phyloP scores from a whole-genome alignment of 2,888 invertebrate genomes.

The Chymomyza caudatula region DNA sequence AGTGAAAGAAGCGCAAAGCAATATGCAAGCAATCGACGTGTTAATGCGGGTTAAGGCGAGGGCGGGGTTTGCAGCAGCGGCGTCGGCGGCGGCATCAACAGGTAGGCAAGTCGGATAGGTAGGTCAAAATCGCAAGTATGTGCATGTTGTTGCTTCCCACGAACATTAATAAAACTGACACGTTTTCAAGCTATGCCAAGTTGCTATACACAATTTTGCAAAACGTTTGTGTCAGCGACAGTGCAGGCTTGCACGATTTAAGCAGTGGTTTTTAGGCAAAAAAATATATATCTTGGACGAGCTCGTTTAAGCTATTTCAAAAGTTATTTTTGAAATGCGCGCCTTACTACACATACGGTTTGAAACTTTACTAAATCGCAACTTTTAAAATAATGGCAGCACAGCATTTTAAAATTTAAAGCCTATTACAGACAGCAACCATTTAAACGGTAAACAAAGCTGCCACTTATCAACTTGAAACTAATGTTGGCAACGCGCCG shows the following conservation, averaged over 20 bases:
- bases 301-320: not conserved
- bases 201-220: constrained; percentile 23
- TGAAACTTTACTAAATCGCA: constrained; percentile 17
- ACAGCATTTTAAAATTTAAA: not conserved
- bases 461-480: not conserved
- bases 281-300: not conserved
- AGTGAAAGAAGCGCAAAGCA: constrained; percentile 5
- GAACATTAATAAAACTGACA: constrained; percentile 77
- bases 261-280: not conserved
- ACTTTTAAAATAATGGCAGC: constrained; percentile 1
- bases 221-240: not conserved
- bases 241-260: not conserved
- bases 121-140: constrained; percentile 48
- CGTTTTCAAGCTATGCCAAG: constrained; percentile 71
- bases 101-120: constrained; percentile 39
- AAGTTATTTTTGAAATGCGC: constrained; percentile 8
- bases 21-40: constrained; percentile 7
- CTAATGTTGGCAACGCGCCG: not conserved
- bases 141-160: constrained; percentile 59
- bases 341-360: constrained; percentile 6
- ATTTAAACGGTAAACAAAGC: too few species aligned
- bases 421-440: not conserved
- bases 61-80: constrained; percentile 11
- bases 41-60: constrained; percentile 6
- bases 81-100: constrained; percentile 17